Conservation (phyloP, 1,140 invertebrate genomes). For the Ephestia elutella region DNA sequence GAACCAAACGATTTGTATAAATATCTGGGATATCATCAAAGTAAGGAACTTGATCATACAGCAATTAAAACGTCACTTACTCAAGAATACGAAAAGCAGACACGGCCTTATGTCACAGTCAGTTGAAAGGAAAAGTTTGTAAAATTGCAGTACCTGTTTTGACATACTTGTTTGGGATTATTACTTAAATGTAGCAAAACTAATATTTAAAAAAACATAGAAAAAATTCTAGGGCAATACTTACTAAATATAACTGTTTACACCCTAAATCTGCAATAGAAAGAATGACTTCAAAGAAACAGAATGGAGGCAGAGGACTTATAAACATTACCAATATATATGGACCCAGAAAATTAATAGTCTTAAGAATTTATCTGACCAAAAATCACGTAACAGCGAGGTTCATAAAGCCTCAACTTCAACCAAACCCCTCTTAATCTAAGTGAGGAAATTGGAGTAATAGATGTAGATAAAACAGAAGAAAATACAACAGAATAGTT, state of each 20-base stretch:
- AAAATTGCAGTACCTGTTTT: slow-evolving; percentile 30
- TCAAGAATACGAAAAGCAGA: slow-evolving; percentile 19
- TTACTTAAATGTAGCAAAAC: slow-evolving; percentile 25
- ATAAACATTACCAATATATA: neutral
- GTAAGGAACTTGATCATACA: slow-evolving; percentile 19
- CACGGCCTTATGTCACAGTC: slow-evolving; percentile 14
- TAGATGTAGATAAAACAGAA: too few relatives aligned
- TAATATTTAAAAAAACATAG: slow-evolving; percentile 15
- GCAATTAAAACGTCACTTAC: slow-evolving; percentile 19
- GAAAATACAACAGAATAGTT: too few relatives aligned
- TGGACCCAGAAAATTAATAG: slow-evolving; percentile 4
- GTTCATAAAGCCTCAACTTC: neutral
- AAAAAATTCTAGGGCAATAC: slow-evolving; percentile 12
- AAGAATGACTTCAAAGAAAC: slow-evolving; percentile 3
- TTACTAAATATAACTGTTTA: slow-evolving; percentile 4
- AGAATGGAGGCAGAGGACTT: slow-evolving; percentile 9
- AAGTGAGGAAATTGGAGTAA: neutral
- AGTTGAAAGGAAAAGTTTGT: slow-evolving; percentile 15
- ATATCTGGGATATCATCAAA: slow-evolving; percentile 28
- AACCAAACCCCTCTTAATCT: slow-evolving; percentile 8
- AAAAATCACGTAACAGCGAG: neutral
- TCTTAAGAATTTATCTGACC: neutral
- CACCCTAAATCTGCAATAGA: slow-evolving; percentile 12
- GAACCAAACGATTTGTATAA: slow-evolving; percentile 26
- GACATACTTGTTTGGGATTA: slow-evolving; percentile 29